Evolutionary conservation across 2,888 invertebrate species (phyloP).

Genomic region (Cephus rjabovi): DNA sequence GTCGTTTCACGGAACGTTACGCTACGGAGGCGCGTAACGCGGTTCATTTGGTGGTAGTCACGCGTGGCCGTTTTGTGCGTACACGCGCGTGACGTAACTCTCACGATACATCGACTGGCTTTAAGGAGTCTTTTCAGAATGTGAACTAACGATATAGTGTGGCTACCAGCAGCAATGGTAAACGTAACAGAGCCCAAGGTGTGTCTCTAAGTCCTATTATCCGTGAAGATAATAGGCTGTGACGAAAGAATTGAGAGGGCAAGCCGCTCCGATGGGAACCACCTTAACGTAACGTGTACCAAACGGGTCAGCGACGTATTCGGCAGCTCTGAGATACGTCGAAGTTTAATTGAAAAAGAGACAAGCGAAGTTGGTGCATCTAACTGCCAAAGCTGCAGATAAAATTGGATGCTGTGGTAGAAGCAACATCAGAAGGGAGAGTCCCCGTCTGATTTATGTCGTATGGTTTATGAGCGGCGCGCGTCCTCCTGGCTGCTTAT

Average conservation of each 20-base stretch:
- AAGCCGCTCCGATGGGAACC: conserved; percentile 41
- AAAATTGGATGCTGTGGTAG: conserved; percentile 15
- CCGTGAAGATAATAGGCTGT: conserved; percentile 8
- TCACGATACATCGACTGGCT: neutral
- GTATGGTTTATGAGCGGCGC: conserved; percentile 52
- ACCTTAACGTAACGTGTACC: conserved; percentile 50
- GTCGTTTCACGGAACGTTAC: conserved; percentile 50
- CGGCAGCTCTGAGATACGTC: conserved; percentile 12
- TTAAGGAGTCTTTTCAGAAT: neutral
- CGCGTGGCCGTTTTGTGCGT: conserved; percentile 36
- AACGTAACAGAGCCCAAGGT: neutral
- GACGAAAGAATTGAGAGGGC: conserved; percentile 49
- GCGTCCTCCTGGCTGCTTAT: conserved; percentile 37
- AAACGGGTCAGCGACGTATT: conserved; percentile 32
- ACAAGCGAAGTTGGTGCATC: neutral
- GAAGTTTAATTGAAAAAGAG: conserved; percentile 41
- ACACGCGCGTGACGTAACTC: neutral
- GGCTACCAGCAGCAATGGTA: neutral
- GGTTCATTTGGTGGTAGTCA: conserved; percentile 56
- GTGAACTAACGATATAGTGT: neutral
- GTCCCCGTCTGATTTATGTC: conserved; percentile 51
- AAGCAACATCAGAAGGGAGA: conserved; percentile 27
- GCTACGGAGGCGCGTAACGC: conserved; percentile 52
- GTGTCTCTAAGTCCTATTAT: neutral
- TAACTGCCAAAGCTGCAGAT: neutral